A percentile compares a stretch with the other conserved stretches of the same genome.
These are phyloP conservation scores for Tetragnatha versicolor DNA, from an alignment of 1,140 invertebrate species.

Conservation along the genomic window DNA sequence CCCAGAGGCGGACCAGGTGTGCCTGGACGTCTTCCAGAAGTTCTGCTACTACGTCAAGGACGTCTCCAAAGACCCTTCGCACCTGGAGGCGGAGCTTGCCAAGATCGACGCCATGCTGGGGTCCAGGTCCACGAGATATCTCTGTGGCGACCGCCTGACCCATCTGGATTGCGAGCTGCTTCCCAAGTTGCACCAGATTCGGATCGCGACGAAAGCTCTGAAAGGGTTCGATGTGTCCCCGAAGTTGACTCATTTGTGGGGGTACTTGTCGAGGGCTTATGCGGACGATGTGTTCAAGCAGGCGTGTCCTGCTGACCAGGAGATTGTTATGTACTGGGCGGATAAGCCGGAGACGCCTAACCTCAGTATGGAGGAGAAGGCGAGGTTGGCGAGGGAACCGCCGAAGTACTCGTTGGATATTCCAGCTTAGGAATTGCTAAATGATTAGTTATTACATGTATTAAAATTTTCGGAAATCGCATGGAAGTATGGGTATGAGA, in stretches of 20 bases:
- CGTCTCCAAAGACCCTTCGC: constrained; percentile 65
- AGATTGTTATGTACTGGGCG: constrained; percentile 71
- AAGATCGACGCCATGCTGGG: constrained; percentile 66
- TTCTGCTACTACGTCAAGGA: constrained; percentile 71
- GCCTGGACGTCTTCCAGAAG: constrained; percentile 70
- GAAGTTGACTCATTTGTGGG: constrained; percentile 68
- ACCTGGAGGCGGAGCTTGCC: constrained; percentile 65
- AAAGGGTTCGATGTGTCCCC: constrained; percentile 70
- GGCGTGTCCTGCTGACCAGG: constrained; percentile 72
- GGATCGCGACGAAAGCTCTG: constrained; percentile 68
- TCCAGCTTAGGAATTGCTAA: too few relatives aligned
- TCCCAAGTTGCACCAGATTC: constrained; percentile 71
- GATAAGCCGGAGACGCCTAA: constrained; percentile 66
- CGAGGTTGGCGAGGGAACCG: constrained; percentile 60
- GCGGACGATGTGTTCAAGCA: constrained; percentile 68
- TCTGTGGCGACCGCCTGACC: constrained; percentile 66
- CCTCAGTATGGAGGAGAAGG: constrained; percentile 62
- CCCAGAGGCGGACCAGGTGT: constrained; percentile 65
- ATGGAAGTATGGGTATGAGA: too few relatives aligned
- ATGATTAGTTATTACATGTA: too few relatives aligned
- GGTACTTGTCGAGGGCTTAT: constrained; percentile 71
- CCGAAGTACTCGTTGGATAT: constrained; percentile 63
- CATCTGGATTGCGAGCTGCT: constrained; percentile 70
- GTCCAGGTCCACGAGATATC: constrained; percentile 60
- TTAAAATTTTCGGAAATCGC: too few relatives aligned